A percentile compares a stretch with the other conserved stretches of the same genome.
Conservation (phyloP, 1,140 invertebrate species). For the Drosophila rufa region DNA sequence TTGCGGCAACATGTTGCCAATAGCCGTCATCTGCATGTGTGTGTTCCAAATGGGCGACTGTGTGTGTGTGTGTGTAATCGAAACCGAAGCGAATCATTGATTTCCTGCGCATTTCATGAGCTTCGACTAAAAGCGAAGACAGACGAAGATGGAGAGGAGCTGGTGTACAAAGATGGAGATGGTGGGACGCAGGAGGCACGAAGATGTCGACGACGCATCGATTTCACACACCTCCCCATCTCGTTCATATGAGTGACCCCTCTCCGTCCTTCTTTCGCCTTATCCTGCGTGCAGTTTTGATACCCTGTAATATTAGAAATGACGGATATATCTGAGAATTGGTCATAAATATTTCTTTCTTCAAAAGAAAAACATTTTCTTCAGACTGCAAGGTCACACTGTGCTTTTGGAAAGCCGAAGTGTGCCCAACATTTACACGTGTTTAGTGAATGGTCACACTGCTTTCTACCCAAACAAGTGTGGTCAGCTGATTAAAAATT, state of each 20-base stretch:
- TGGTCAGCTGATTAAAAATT: not conserved
- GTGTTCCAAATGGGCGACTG: conserved; percentile 21
- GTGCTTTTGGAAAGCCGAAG: not conserved
- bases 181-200: conserved; percentile 14
- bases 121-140: conserved; percentile 73
- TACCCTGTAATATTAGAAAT: conserved; percentile 30
- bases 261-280: not conserved
- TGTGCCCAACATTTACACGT: not conserved
- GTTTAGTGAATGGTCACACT: too few species aligned
- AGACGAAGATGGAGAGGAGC: conserved; percentile 16
- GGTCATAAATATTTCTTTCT: not conserved
- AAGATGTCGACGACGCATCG: conserved; percentile 66
- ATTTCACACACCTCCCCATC: conserved; percentile 66
- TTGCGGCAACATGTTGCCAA: conserved; percentile 71
- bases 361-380: not conserved
- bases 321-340: not conserved
- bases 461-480: not conserved
- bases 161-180: not conserved
- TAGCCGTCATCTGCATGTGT: conserved; percentile 21
- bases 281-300: conserved; percentile 17
- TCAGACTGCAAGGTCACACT: not conserved
- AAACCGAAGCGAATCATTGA: conserved; percentile 83
- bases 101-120: conserved; percentile 83
- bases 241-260: not conserved
- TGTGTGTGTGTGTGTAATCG: conserved; percentile 73